Conservation (phyloP, 64 coral and sea anemone species). For the Montipora foliosa region DNA sequence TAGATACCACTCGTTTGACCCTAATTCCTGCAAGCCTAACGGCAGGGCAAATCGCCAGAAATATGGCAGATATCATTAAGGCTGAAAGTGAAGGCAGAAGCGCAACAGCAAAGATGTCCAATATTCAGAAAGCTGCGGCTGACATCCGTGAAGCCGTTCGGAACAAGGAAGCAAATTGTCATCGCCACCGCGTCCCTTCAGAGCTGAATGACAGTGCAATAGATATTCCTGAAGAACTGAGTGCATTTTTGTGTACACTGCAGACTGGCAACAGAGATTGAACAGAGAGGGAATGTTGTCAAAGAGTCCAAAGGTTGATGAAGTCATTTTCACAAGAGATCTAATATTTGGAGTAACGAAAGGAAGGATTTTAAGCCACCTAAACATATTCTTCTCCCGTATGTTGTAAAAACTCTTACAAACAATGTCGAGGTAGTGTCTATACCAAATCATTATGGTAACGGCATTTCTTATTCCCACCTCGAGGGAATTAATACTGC, state of each 20-base stretch:
- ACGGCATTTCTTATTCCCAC: constrained; percentile 32
- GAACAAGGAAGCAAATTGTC: constrained; percentile 22
- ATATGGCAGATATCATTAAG: not conserved
- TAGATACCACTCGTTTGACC: constrained; percentile 6
- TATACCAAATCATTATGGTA: constrained; percentile 34
- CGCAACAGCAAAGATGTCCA: not conserved
- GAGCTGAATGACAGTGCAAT: too few species aligned
- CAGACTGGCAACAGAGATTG: not conserved
- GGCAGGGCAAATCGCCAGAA: constrained; percentile 17
- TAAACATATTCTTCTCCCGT: constrained; percentile 28
- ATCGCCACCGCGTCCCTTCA: not conserved
- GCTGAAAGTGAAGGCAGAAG: not conserved
- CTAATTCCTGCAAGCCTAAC: constrained; percentile 16
- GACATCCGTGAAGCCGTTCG: constrained; percentile 8
- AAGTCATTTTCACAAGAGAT: constrained; percentile 13
- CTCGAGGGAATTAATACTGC: constrained; percentile 32
- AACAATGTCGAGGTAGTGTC: constrained; percentile 46
- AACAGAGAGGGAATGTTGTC: not conserved
- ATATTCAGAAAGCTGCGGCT: not conserved
- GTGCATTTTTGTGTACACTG: too few species aligned
- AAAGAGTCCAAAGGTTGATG: not conserved
- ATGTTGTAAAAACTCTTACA: constrained; percentile 53
- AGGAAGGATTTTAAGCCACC: constrained; percentile 11
- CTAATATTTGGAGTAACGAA: constrained; percentile 28
- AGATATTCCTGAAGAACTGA: too few species aligned